Evolutionary conservation across 2,113 vertebrate genomes (phyloP).

Genomic region (Taxidea taxus): DNA sequence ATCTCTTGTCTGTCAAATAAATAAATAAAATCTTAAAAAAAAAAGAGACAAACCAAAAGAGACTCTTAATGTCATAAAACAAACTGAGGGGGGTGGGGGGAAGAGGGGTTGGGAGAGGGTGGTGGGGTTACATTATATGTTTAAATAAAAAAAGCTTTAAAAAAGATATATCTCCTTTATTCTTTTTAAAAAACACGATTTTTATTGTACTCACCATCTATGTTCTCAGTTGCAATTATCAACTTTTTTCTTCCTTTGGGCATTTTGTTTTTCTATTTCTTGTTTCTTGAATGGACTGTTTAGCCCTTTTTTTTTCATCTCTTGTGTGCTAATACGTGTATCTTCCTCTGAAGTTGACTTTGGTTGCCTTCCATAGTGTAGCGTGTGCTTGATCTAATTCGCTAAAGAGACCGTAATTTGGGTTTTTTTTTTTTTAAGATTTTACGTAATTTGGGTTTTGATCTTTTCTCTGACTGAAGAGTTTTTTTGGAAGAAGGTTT

Average conservation of each 20-base stretch:
- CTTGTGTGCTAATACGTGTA: neutral
- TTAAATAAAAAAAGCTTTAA: too few relatives aligned
- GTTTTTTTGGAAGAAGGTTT: constrained; percentile 15
- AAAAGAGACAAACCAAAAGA: too few relatives aligned
- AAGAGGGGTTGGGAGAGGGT: too few relatives aligned
- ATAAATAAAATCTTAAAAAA: too few relatives aligned
- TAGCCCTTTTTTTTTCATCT: neutral
- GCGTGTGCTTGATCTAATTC: neutral
- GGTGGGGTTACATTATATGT: too few relatives aligned
- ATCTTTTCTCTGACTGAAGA: neutral
- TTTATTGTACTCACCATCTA: neutral
- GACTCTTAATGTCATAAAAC: too few relatives aligned
- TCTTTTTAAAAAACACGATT: neutral
- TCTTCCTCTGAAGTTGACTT: neutral
- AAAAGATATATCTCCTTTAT: neutral
- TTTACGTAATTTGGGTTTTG: constrained; percentile 5
- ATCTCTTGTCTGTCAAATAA: too few relatives aligned
- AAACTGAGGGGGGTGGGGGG: too few relatives aligned
- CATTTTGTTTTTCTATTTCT: neutral
- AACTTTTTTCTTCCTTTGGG: neutral
- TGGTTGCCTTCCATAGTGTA: neutral
- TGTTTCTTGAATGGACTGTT: neutral
- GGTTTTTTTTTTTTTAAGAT: too few relatives aligned
- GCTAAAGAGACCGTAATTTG: neutral
- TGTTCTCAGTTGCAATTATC: neutral